These are phyloP conservation scores for Drosophila flavopinicola DNA, from an alignment of 2,888 invertebrate species.

Conservation along the genomic window DNA sequence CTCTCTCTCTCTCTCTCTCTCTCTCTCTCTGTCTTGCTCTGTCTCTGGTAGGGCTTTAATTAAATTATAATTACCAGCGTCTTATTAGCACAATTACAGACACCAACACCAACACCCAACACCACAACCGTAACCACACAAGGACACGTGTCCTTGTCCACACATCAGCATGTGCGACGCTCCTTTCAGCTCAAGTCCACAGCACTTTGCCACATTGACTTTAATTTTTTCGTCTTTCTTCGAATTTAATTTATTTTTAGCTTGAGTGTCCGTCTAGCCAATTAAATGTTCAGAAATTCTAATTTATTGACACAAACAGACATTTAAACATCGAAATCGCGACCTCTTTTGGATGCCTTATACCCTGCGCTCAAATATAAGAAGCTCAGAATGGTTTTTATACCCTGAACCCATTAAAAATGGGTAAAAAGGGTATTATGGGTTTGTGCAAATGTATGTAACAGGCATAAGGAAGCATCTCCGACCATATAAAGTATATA, in stretches of 20 bases:
- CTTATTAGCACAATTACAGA: conserved; percentile 74
- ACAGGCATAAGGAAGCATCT: no score
- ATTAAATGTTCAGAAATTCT: not conserved
- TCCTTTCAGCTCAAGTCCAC: conserved; percentile 5
- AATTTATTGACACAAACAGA: not conserved
- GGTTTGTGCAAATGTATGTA: no score
- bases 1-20: not conserved
- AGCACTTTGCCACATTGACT: conserved; percentile 12
- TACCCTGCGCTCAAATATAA: no score
- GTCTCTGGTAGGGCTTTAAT: conserved; percentile 54
- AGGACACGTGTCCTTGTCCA: conserved; percentile 33
- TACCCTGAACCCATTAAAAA: no score
- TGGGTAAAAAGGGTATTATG: no score
- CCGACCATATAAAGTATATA: no score
- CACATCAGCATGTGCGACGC: conserved; percentile 7
- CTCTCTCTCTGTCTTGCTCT: no score
- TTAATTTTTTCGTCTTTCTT: conserved; percentile 8
- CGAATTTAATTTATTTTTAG: not conserved
- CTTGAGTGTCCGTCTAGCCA: not conserved
- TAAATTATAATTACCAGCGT: conserved; percentile 76
- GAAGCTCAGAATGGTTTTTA: no score
- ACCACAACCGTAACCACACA: conserved; percentile 39
- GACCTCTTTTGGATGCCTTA: no score
- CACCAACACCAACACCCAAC: conserved; percentile 48
- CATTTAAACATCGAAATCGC: no score